Evolutionary conservation across 2,113 vertebrate species (phyloP).

Genomic region (Lampris incognitus): DNA sequence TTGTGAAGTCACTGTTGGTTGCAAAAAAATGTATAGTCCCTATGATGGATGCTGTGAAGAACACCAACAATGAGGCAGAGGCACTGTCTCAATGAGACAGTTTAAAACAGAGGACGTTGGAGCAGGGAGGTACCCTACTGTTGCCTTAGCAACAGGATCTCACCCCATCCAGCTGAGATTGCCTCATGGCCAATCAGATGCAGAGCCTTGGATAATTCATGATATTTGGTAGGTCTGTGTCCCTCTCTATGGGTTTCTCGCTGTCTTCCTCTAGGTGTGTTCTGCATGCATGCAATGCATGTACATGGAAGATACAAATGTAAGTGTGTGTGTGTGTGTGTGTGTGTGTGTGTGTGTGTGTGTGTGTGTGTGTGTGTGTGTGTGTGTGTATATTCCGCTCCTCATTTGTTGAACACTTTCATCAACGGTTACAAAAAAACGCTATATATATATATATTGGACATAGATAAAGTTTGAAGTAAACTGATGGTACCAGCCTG

Average conservation of each 20-base stretch:
- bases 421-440: neutral
- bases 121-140: slow-evolving; percentile 66
- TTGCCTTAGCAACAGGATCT: slow-evolving; percentile 85
- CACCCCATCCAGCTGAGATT: slow-evolving; percentile 68
- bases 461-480: too few species aligned
- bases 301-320: too few species aligned
- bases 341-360: neutral
- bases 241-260: neutral
- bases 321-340: slow-evolving; percentile 12
- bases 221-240: slow-evolving; percentile 60
- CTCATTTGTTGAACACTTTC: too few species aligned
- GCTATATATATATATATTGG: too few species aligned
- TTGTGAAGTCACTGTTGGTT: neutral
- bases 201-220: slow-evolving; percentile 76
- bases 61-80: slow-evolving; percentile 11
- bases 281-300: too few species aligned
- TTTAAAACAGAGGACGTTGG: slow-evolving; percentile 49
- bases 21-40: neutral
- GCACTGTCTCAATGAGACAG: neutral
- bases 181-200: slow-evolving; percentile 75
- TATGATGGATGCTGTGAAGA: slow-evolving; percentile 13
- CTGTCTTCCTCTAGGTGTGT: slow-evolving; percentile 1
- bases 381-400: neutral
- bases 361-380: slow-evolving; percentile 3
- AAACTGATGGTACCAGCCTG: too few species aligned